Evolutionary conservation across 2,113 vertebrate species (phyloP).

Genomic region (Zosterops hypoxanthus): DNA sequence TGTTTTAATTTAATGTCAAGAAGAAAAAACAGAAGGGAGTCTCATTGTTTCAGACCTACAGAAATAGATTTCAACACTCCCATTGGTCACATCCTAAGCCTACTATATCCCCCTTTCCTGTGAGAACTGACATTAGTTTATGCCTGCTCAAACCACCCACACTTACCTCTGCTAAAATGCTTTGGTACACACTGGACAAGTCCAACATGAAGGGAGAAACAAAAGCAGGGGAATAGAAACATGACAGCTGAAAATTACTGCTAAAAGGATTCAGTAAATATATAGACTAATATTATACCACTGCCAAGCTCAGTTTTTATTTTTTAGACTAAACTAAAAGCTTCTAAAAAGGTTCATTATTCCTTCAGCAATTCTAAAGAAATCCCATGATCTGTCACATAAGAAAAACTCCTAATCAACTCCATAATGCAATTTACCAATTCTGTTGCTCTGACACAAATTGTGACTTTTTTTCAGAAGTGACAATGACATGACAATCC

Average conservation of each 20-base stretch:
- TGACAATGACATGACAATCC: neutral
- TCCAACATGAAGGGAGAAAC: neutral
- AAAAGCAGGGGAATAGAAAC: neutral
- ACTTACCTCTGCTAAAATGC: neutral
- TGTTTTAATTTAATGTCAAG: neutral
- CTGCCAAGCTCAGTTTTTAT: neutral
- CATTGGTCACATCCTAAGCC: neutral
- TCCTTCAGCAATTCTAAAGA: neutral
- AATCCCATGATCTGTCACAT: neutral
- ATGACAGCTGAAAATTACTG: neutral
- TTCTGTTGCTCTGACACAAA: neutral
- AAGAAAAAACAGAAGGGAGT: rapidly evolving
- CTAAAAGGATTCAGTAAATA: neutral
- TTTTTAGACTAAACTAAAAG: neutral
- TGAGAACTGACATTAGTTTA: neutral
- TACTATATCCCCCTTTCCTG: neutral
- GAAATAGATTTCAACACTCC: neutral
- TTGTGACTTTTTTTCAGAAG: neutral
- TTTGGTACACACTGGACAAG: neutral
- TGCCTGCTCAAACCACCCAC: neutral
- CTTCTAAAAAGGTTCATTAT: neutral
- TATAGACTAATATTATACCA: neutral
- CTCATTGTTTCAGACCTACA: neutral
- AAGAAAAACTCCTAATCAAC: neutral
- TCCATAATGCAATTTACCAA: neutral